phyloP scores from a whole-genome alignment of 2,888 invertebrate genomes.

The Synergus laeviventris region DNA sequence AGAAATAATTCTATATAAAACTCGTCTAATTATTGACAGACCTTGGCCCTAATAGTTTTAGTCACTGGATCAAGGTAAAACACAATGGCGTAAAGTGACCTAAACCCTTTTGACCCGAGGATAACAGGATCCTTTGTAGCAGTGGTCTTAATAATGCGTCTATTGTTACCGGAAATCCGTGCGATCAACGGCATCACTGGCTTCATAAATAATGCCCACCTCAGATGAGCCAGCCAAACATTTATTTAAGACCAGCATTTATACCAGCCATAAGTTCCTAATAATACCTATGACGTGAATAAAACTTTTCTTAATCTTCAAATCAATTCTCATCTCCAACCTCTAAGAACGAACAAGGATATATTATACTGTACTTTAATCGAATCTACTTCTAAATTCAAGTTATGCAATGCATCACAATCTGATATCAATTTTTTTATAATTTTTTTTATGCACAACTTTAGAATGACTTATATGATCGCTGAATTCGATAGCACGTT shows the following conservation, averaged over 20 bases:
- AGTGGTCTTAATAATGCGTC: constrained; percentile 14
- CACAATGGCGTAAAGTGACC: background rate
- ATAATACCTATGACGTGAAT: background rate
- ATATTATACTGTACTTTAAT: background rate
- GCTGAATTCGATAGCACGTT: no score
- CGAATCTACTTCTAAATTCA: background rate
- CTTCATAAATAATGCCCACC: constrained; percentile 10
- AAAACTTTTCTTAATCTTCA: background rate
- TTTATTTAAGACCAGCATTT: background rate
- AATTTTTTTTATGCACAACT: background rate
- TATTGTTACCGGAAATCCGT: constrained; percentile 27
- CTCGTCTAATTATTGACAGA: background rate
- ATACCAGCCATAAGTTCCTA: background rate
- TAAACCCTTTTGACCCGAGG: background rate
- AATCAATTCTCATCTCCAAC: background rate
- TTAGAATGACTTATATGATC: no score
- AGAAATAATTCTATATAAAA: background rate
- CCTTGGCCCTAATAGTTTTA: background rate
- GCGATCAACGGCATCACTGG: background rate
- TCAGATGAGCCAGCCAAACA: constrained; percentile 6
- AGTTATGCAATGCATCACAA: background rate
- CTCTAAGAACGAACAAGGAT: background rate
- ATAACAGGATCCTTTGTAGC: constrained; percentile 2
- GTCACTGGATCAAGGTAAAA: constrained; percentile 1
- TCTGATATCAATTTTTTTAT: background rate